phyloP scores from a whole-genome alignment of 53 echinoderm and acorn worm species.

The Paracentrotus lividus region DNA sequence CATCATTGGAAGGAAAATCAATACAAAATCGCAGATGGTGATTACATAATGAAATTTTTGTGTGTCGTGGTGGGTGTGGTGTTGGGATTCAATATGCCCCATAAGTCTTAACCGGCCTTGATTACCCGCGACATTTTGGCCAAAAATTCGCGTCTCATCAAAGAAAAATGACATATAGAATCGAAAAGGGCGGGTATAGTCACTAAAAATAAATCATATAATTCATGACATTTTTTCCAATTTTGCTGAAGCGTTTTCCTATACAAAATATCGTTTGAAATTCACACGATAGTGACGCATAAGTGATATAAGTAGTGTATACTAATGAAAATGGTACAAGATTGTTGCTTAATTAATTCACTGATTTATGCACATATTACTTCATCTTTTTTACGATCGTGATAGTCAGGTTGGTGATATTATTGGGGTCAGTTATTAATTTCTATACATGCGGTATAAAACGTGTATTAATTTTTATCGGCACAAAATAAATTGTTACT shows the following conservation, averaged over 20 bases:
- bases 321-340: neutral
- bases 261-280: neutral
- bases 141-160: neutral
- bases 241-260: neutral
- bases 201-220: constrained; percentile 2
- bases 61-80: no score
- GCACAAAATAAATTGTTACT: no score
- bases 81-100: constrained; percentile 11
- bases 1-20: constrained; percentile 22
- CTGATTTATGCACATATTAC: neutral
- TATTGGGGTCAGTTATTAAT: neutral
- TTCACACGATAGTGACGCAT: no score
- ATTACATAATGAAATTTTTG: constrained; percentile 10
- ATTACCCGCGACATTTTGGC: neutral
- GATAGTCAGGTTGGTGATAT: neutral
- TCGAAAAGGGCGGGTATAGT: neutral
- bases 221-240: neutral
- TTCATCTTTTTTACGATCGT: neutral
- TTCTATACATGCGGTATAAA: no score
- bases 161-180: neutral
- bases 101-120: neutral
- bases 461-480: no score
- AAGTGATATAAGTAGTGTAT: neutral
- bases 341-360: neutral
- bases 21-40: constrained; percentile 10